These are phyloP conservation scores for Apantesis nais DNA, from an alignment of 2,888 invertebrate genomes.

Conservation along the genomic window DNA sequence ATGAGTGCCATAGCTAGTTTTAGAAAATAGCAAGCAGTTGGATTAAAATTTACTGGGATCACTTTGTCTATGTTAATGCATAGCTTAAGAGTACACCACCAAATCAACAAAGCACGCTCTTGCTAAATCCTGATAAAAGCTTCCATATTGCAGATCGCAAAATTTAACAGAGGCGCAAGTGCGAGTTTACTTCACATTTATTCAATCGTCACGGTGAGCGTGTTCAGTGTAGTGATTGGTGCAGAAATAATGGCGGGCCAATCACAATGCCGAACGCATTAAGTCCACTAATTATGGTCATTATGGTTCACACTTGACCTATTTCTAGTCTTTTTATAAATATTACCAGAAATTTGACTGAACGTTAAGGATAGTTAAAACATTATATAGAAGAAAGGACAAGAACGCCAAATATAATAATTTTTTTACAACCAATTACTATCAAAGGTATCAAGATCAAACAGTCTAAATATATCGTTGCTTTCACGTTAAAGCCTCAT, in stretches of 20 bases:
- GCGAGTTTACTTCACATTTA: too few species aligned
- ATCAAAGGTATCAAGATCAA: conserved; percentile 13
- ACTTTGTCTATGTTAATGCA: background rate
- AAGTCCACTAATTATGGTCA: background rate
- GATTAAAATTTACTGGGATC: background rate
- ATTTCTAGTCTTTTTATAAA: background rate
- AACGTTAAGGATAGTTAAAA: background rate
- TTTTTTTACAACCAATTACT: background rate
- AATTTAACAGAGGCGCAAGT: too few species aligned
- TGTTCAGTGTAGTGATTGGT: too few species aligned
- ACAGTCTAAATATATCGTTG: conserved; percentile 21
- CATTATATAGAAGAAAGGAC: background rate
- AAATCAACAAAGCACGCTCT: background rate
- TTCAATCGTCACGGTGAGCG: too few species aligned
- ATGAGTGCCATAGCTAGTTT: too few species aligned
- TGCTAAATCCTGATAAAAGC: background rate
- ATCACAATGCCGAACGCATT: too few species aligned
- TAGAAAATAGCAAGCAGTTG: background rate
- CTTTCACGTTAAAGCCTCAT: conserved; percentile 16
- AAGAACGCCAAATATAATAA: background rate
- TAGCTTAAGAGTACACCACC: background rate
- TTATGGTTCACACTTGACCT: background rate
- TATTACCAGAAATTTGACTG: background rate
- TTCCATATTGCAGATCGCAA: background rate
- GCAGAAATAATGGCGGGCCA: too few species aligned